Conservation (phyloP, 1,140 invertebrate species). For the Triops cancriformis region DNA sequence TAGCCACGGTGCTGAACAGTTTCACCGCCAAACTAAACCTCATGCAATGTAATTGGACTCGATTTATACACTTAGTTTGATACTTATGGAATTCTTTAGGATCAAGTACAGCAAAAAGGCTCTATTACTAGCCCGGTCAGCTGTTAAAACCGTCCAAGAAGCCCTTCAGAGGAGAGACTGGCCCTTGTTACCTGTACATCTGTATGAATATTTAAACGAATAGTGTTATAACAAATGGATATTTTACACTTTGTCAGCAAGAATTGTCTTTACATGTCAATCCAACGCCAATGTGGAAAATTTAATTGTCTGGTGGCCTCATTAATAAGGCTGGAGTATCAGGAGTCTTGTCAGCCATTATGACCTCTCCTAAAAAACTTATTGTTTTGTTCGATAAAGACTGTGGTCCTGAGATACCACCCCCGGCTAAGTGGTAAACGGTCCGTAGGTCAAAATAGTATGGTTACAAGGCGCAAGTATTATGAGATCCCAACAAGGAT, state of each 20-base stretch:
- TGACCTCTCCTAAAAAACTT: neutral
- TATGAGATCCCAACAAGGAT: neutral
- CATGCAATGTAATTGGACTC: neutral
- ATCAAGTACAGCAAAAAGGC: neutral
- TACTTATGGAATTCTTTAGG: neutral
- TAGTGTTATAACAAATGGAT: neutral
- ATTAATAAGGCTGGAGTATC: neutral
- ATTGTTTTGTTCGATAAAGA: neutral
- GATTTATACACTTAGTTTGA: neutral
- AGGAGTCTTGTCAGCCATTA: neutral
- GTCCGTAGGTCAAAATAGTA: neutral
- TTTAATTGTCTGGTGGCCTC: neutral
- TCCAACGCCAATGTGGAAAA: neutral
- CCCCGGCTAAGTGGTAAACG: too few species aligned
- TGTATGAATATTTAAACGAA: conserved; percentile 1
- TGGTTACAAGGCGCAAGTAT: neutral
- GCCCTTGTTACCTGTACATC: conserved; percentile 17
- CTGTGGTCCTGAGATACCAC: neutral
- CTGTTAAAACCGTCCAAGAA: conserved; percentile 15
- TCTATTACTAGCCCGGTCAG: neutral
- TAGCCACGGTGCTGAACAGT: conserved; percentile 22
- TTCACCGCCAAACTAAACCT: conserved; percentile 15
- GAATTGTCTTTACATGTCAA: neutral
- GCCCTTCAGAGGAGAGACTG: conserved; percentile 1
- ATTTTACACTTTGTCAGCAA: neutral